These are phyloP conservation scores for Corynorhinus townsendii DNA, from an alignment of 2,113 vertebrate genomes.

Conservation along the genomic window DNA sequence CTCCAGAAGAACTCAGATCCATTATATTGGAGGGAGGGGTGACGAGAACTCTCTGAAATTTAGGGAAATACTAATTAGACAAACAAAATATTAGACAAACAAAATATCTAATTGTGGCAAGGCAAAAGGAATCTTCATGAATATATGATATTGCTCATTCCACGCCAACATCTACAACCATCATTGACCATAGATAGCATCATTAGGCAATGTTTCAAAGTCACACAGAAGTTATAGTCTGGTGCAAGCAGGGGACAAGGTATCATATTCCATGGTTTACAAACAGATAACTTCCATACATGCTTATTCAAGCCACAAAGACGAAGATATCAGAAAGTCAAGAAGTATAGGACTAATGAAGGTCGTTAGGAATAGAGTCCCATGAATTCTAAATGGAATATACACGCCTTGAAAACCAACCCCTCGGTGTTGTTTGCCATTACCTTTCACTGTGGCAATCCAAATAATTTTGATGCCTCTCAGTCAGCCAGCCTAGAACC, in stretches of 20 bases:
- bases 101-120: background rate
- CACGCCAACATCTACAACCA: no score
- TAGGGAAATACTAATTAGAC: background rate
- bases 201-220: background rate
- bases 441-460: background rate
- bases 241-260: fast-evolving
- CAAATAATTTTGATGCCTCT: background rate
- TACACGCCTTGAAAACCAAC: background rate
- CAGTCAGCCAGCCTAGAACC: background rate
- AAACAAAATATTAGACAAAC: background rate
- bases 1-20: background rate
- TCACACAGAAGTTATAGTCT: background rate
- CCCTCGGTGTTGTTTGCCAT: background rate
- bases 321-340: background rate
- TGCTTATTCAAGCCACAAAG: background rate
- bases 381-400: background rate
- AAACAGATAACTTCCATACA: background rate
- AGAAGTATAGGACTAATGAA: background rate
- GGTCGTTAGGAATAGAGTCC: background rate
- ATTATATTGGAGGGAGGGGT: background rate
- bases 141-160: background rate
- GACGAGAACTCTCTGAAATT: background rate
- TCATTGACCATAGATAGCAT: background rate
- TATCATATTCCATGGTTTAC: background rate
- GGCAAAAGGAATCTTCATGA: background rate